Percentiles rank a stretch among this genome's conserved stretches.
phyloP scores from a whole-genome alignment of 2,113 vertebrate species.

The Silurus glanis region DNA sequence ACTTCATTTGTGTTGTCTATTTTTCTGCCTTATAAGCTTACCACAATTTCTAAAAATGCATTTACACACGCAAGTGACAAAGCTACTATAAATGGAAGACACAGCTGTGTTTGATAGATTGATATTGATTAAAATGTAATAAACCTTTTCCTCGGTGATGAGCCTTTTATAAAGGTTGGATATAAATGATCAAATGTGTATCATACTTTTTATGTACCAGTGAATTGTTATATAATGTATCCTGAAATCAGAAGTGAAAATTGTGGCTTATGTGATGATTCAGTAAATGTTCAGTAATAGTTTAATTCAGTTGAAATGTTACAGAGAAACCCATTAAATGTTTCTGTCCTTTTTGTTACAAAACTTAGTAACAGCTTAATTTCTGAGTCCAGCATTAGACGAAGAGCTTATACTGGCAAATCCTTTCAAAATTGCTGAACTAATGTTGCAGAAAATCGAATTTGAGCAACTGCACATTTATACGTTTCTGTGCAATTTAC shows the following conservation, averaged over 20 bases:
- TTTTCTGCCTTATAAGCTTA: neutral
- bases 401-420: neutral
- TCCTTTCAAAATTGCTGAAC: neutral
- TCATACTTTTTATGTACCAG: neutral
- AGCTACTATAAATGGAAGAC: neutral
- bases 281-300: neutral
- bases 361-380: neutral
- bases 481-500: neutral
- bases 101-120: neutral
- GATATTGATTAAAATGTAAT: neutral
- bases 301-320: neutral
- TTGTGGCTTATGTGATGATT: neutral
- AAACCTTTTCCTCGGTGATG: neutral
- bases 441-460: neutral
- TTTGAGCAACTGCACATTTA: neutral
- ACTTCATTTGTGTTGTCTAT: neutral
- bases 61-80: constrained; percentile 3
- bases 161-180: neutral
- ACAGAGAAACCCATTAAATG: neutral
- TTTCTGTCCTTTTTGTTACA: neutral
- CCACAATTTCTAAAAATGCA: neutral
- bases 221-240: neutral
- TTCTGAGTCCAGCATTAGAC: neutral
- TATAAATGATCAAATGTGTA: neutral
- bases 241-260: neutral